Percentiles rank a stretch among this genome's conserved stretches.
phyloP scores from a whole-genome alignment of 2,113 vertebrate genomes.

The Leucopsar rothschildi region DNA sequence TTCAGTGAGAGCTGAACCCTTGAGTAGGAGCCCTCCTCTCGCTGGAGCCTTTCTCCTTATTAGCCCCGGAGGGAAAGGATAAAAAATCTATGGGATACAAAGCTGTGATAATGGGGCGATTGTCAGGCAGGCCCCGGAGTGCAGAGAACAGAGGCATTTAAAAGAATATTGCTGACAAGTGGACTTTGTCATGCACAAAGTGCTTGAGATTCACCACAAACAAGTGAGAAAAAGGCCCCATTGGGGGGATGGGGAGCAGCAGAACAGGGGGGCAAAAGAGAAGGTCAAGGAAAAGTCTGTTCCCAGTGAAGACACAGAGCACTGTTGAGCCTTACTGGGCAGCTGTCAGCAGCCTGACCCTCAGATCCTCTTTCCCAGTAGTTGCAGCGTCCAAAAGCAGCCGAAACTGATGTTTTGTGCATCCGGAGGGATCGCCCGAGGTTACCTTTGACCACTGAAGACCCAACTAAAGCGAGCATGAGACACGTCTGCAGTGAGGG shows the following conservation, averaged over 20 bases:
- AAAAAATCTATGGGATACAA: not conserved
- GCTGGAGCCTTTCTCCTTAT: conserved; percentile 35
- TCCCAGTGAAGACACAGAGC: not conserved
- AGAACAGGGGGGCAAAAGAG: not conserved
- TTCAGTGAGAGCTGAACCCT: not conserved
- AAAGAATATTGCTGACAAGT: conserved; percentile 53
- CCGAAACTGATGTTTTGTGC: not conserved
- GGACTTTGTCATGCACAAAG: conserved; percentile 48
- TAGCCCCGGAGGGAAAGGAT: not conserved
- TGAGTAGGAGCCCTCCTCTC: not conserved
- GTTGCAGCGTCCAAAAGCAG: not conserved
- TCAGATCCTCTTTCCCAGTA: not conserved
- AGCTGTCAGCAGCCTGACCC: not conserved
- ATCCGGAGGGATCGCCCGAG: not conserved
- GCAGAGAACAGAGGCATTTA: conserved; percentile 3
- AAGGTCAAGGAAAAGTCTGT: conserved; percentile 54
- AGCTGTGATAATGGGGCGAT: conserved; percentile 55
- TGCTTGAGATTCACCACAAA: conserved; percentile 16
- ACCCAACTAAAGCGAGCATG: not conserved
- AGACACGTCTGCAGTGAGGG: fast-evolving
- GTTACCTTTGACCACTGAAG: not conserved
- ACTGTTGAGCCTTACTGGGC: not conserved
- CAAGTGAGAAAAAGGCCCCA: not conserved
- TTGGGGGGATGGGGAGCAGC: not conserved
- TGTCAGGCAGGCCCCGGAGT: conserved; percentile 34